phyloP scores from a whole-genome alignment of 2,888 invertebrate genomes.

The Philonicus albiceps region DNA sequence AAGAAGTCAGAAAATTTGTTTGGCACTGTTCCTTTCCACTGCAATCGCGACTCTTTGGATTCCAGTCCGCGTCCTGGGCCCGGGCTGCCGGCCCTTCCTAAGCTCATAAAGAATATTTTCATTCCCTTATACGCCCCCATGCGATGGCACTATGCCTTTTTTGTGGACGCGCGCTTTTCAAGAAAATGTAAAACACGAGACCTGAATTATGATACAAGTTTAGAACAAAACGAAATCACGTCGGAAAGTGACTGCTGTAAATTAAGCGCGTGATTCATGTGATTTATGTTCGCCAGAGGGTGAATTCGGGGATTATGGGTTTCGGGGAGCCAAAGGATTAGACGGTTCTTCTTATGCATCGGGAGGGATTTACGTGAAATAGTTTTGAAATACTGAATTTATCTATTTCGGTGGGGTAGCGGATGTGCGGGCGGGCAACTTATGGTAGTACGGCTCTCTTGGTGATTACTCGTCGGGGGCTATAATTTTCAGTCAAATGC shows the following conservation, averaged over 20 bases:
- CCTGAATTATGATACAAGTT: conserved; percentile 41
- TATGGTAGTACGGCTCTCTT: background rate
- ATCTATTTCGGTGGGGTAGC: background rate
- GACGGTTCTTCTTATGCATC: conserved; percentile 10
- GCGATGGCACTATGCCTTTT: background rate
- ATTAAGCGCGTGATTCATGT: conserved; percentile 41
- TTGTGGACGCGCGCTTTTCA: conserved; percentile 3
- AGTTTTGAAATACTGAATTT: conserved; percentile 13
- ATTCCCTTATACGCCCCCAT: background rate
- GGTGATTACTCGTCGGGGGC: background rate
- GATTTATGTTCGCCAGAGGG: conserved; percentile 33
- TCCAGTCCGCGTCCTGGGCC: background rate
- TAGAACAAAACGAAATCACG: conserved; percentile 41
- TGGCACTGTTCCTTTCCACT: background rate
- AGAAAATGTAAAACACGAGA: conserved; percentile 37
- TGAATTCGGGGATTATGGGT: conserved; percentile 34
- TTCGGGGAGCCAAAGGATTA: conserved; percentile 32
- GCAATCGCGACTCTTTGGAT: background rate
- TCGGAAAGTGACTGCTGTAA: conserved; percentile 36
- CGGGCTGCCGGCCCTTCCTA: background rate
- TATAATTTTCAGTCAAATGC: conserved; percentile 8
- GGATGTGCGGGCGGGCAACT: background rate
- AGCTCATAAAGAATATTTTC: conserved; percentile 20
- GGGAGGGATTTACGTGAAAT: conserved; percentile 11
- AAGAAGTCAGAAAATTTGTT: conserved; percentile 15